Evolutionary conservation across 2,113 vertebrate species (phyloP).

Genomic region (Ptilorrhoa leucosticta): DNA sequence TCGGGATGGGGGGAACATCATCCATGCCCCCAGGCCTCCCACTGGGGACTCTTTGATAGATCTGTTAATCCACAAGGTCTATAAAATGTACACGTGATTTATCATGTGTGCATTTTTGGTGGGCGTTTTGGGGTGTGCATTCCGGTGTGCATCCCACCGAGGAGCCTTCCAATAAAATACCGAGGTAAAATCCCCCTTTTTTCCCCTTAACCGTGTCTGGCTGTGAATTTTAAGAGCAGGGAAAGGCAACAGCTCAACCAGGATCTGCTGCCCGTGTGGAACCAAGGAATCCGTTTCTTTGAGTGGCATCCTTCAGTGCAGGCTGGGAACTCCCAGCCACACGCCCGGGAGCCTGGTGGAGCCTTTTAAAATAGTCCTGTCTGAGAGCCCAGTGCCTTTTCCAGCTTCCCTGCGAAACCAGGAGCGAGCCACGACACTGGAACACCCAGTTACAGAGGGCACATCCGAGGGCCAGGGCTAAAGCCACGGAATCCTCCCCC

Average conservation of each 20-base stretch:
- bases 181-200: no score
- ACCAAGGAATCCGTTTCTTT: not conserved
- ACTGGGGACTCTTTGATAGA: no score
- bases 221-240: no score
- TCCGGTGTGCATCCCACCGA: no score
- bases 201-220: no score
- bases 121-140: no score
- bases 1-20: no score
- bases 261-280: not conserved
- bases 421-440: not conserved
- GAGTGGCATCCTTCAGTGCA: not conserved
- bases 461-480: not conserved
- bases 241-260: not conserved
- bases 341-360: not conserved
- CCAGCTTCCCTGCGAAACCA: not conserved
- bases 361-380: not conserved
- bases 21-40: no score
- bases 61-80: no score
- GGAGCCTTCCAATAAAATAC: no score
- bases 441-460: slow-evolving; percentile 26
- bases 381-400: not conserved
- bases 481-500: not conserved
- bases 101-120: no score
- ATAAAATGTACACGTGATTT: no score
- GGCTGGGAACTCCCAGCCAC: not conserved